Conservation (phyloP, 2,888 invertebrate species). For the Lagria hirta region DNA sequence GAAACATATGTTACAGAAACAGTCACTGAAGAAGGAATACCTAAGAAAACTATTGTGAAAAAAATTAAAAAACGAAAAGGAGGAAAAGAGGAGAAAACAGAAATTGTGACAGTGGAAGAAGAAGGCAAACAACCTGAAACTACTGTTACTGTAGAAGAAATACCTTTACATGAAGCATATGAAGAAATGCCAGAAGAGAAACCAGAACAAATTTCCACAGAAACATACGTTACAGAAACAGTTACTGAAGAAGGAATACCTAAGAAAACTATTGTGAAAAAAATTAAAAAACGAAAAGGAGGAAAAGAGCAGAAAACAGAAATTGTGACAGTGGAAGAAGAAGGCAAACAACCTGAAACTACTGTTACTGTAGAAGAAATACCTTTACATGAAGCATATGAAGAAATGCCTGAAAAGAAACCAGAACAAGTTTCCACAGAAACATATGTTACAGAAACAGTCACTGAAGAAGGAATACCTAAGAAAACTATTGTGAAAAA, state of each 20-base stretch:
- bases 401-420: no score
- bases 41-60: slow-evolving; percentile 43
- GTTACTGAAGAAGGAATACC: slow-evolving; percentile 51
- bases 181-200: slow-evolving; percentile 35
- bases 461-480: slow-evolving; percentile 45
- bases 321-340: slow-evolving; percentile 49
- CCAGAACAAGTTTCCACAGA: slow-evolving; percentile 20
- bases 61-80: no score
- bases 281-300: slow-evolving; percentile 43
- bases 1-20: slow-evolving; percentile 38
- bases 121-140: slow-evolving; percentile 46
- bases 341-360: slow-evolving; percentile 44
- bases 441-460: slow-evolving; percentile 29
- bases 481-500: slow-evolving; percentile 36
- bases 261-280: slow-evolving; percentile 44
- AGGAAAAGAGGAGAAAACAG: slow-evolving; percentile 50
- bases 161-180: slow-evolving; percentile 38
- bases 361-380: slow-evolving; percentile 39
- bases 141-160: slow-evolving; percentile 35
- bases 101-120: slow-evolving; percentile 46
- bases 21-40: slow-evolving; percentile 30
- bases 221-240: slow-evolving; percentile 38
- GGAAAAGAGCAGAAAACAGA: slow-evolving; percentile 51
- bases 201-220: slow-evolving; percentile 35
- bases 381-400: background rate